Percentiles rank a stretch among this genome's conserved stretches.
These are phyloP conservation scores for Electrophaes corylata DNA, from an alignment of 2,888 invertebrate genomes.

Conservation along the genomic window DNA sequence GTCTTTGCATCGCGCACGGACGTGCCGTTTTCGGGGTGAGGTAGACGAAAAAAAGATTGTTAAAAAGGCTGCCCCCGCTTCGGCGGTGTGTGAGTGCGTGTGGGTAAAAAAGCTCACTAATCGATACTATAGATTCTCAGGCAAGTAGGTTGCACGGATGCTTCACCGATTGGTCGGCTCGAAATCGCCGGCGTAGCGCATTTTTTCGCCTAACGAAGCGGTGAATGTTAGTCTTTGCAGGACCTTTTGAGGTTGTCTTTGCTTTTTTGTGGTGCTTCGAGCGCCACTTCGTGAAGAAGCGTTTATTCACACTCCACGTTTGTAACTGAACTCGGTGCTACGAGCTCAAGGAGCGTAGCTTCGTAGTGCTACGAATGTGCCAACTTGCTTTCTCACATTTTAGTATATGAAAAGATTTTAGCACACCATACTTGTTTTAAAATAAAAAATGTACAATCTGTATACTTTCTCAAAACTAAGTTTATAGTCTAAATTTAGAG, in stretches of 20 bases:
- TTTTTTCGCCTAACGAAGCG: constrained; percentile 77
- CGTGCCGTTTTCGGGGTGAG: constrained; percentile 77
- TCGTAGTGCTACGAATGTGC: constrained; percentile 30
- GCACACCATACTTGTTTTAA: background rate
- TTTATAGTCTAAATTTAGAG: no score
- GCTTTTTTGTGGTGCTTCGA: constrained; percentile 62
- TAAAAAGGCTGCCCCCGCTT: constrained; percentile 81
- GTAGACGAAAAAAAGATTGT: constrained; percentile 83
- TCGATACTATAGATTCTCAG: constrained; percentile 84
- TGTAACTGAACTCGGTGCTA: constrained; percentile 41
- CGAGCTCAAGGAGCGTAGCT: constrained; percentile 29
- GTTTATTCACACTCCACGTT: constrained; percentile 75
- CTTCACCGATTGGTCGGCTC: constrained; percentile 67
- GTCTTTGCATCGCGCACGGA: constrained; percentile 84
- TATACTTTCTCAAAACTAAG: no score
- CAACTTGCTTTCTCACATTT: constrained; percentile 10
- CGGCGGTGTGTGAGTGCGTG: constrained; percentile 81
- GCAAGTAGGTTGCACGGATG: constrained; percentile 79
- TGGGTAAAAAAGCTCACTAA: constrained; percentile 82
- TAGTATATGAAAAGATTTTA: background rate
- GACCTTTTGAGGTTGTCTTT: constrained; percentile 70
- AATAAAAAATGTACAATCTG: background rate
- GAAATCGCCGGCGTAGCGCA: constrained; percentile 47
- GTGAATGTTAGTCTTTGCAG: constrained; percentile 70
- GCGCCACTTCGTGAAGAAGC: constrained; percentile 65